Base-by-base conservation (phyloP, 2,888 invertebrate species). In the Drosophila rellima region DNA sequence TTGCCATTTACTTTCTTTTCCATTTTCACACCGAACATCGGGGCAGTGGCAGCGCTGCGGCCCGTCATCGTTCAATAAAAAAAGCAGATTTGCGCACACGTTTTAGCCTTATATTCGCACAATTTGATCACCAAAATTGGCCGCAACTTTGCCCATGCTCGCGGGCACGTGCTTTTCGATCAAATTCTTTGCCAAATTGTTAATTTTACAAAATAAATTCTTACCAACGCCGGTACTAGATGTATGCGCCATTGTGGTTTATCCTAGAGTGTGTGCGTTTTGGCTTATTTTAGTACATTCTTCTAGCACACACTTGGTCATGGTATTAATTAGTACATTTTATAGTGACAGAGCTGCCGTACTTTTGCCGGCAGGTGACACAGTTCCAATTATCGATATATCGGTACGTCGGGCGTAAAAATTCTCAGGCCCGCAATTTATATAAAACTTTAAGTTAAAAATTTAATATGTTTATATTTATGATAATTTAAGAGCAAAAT, bases 201-300 rank as follows among this genome's bases (percentile, higher is more conserved):
- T 78, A 84, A 82, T 77, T 72, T 88, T 88, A 73, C 55, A 73
- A 80, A 75, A 68, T 69, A 70, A 84, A 78, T 92, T 91, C 96
- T 95, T 95, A 96, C 96, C 96, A 95, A 96, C 96, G 96, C 96
- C 96, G 96, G 96, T 95, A 94, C 96, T 95, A 94, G 95, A 95
- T 94, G 95, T 96, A 94, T 96, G 96, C 96, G 96, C 96, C 96
- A 96, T 96, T 92, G 90, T 91, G 90, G 89, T 88, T 75, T 72
- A 75, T 75, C 75, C 75, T 75, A 75, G 68, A 76, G 76, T 75
- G 74, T 70, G 71, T 73, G 74, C 61, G 64, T 65, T 74, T 74
- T 59, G 74, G 54, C 70, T 70, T 74, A 74, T 47, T 74, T 74
- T 74, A 74, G 74, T 33, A 51, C 54, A 59, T 74, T 74, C 55